A percentile compares a stretch with the other conserved stretches of the same genome.
Evolutionary conservation across 2,113 vertebrate species (phyloP).

Genomic region (Lathamus discolor): DNA sequence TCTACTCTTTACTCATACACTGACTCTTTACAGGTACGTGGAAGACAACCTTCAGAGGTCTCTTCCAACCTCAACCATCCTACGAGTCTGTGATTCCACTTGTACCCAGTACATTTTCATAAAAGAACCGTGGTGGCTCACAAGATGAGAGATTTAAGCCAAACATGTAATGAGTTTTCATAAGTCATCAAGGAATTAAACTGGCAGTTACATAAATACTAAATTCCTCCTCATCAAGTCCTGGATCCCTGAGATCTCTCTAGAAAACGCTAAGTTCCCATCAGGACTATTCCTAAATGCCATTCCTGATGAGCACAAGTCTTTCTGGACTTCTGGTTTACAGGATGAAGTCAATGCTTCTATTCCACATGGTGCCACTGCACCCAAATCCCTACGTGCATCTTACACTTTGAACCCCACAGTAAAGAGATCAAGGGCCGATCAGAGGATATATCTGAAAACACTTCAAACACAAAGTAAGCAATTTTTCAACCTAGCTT

Average conservation of each 20-base stretch:
- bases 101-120: background rate
- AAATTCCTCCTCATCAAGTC: background rate
- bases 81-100: background rate
- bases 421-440: background rate
- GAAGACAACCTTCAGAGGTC: background rate
- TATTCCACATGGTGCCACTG: background rate
- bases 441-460: background rate
- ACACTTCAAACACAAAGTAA: background rate
- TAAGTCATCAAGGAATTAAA: background rate
- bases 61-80: background rate
- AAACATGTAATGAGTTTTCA: background rate
- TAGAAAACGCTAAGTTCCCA: background rate
- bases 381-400: background rate
- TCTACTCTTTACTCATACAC: background rate
- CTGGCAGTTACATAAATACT: background rate
- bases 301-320: background rate
- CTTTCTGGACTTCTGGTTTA: background rate
- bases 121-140: background rate
- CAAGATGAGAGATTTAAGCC: background rate
- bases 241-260: background rate
- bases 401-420: background rate
- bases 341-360: background rate
- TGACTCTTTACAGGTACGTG: background rate
- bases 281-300: background rate
- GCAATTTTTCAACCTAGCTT: background rate